Evolutionary conservation across 2,797 vertebrate species (phyloP).

Genomic region (Choloepus didactylus): DNA sequence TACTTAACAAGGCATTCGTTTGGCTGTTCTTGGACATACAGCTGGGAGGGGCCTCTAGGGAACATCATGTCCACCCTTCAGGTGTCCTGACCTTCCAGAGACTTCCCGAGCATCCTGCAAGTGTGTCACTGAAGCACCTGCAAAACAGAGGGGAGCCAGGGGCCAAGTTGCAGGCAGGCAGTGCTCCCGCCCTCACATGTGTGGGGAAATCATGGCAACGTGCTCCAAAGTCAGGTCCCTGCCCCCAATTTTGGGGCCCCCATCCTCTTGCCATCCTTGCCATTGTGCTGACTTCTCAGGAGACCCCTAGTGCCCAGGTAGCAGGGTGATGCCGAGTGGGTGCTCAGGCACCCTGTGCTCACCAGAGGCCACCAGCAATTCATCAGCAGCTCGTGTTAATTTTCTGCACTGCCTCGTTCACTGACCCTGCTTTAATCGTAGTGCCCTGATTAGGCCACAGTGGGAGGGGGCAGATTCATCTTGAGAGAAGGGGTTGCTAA

Average conservation of each 20-base stretch:
- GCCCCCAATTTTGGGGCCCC: conserved; percentile 23
- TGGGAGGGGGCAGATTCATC: conserved; percentile 77
- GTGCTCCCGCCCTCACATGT: not conserved
- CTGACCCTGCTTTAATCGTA: conserved; percentile 79
- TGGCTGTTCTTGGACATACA: not conserved
- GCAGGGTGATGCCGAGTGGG: conserved; percentile 52
- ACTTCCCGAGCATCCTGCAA: rapidly evolving
- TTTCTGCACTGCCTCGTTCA: conserved; percentile 71
- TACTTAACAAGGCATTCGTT: not conserved
- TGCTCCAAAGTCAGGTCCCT: conserved; percentile 34
- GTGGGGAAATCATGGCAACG: conserved; percentile 65
- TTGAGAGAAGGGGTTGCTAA: conserved; percentile 77
- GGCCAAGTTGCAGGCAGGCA: not conserved
- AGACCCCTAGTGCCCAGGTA: conserved; percentile 47
- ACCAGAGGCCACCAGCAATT: conserved; percentile 42
- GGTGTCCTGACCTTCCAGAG: not conserved
- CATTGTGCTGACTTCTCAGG: not conserved
- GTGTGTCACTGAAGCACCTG: not conserved
- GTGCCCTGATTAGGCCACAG: conserved; percentile 75
- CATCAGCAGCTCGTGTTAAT: conserved; percentile 69
- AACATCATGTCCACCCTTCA: rapidly evolving
- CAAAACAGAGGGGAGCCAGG: too few species aligned
- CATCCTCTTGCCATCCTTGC: conserved; percentile 50
- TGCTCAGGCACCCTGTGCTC: conserved; percentile 59
- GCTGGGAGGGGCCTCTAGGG: not conserved